Evolutionary conservation across 2,888 invertebrate genomes (phyloP).

Genomic region (Catocala fraxini): DNA sequence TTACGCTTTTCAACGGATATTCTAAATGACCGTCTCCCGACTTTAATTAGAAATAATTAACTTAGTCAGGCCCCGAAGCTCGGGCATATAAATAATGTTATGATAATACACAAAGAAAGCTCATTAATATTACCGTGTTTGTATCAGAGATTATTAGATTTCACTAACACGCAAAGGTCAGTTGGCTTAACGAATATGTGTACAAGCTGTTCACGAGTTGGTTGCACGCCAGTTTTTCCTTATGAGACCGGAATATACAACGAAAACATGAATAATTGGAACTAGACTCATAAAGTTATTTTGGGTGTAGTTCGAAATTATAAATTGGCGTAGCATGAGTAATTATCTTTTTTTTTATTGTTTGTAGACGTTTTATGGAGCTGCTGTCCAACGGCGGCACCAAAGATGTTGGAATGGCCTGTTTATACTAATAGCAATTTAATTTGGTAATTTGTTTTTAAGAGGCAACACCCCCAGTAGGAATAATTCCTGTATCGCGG

Average conservation of each 20-base stretch:
- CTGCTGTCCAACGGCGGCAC: too few species aligned
- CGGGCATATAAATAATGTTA: constrained; percentile 12
- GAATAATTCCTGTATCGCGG: too few species aligned
- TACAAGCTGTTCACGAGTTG: not conserved
- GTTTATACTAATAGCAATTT: too few species aligned
- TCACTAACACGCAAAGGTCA: constrained; percentile 41
- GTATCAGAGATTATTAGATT: constrained; percentile 37
- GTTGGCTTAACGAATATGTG: constrained; percentile 36
- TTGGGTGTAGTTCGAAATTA: too few species aligned
- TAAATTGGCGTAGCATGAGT: too few species aligned
- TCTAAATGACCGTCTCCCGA: not conserved
- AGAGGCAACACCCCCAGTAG: too few species aligned
- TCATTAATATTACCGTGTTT: constrained; percentile 28
- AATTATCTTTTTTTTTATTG: too few species aligned
- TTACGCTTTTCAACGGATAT: too few species aligned
- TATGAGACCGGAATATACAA: not conserved
- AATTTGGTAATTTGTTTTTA: too few species aligned
- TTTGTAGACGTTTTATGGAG: too few species aligned
- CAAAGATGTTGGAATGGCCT: too few species aligned
- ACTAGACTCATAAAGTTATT: too few species aligned
- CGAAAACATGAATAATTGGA: not conserved
- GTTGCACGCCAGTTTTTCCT: constrained; percentile 4
- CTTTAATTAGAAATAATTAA: constrained; percentile 12
- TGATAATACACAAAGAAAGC: constrained; percentile 15
- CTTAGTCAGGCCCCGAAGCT: not conserved